Percentiles rank a stretch among this genome's conserved stretches.
Conservation (phyloP, 2,888 invertebrate genomes). For the Fragum sueziense region DNA sequence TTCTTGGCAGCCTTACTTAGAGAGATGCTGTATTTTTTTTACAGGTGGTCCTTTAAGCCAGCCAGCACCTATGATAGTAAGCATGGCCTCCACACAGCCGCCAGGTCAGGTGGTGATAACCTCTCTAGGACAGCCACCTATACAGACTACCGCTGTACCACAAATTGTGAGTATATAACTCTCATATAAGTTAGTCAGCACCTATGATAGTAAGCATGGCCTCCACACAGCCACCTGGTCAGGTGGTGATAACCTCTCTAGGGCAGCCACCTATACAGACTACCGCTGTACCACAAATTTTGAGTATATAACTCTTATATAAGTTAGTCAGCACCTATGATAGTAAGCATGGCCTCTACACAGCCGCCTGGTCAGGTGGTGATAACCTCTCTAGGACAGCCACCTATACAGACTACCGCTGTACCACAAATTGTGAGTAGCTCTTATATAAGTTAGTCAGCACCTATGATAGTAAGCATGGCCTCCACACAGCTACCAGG, state of each 20-base stretch:
- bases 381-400: constrained; percentile 36
- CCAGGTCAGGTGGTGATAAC: constrained; percentile 45
- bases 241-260: constrained; percentile 38
- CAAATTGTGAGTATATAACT: constrained; percentile 16
- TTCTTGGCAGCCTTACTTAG: too few species aligned
- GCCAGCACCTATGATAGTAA: constrained; percentile 42
- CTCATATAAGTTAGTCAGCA: neutral
- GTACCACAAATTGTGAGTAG: constrained; percentile 32
- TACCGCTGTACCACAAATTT: constrained; percentile 35
- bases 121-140: constrained; percentile 37
- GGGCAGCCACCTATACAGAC: constrained; percentile 42
- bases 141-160: constrained; percentile 42
- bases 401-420: constrained; percentile 40
- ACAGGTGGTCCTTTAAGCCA: constrained; percentile 38
- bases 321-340: too few species aligned
- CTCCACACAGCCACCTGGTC: constrained; percentile 42
- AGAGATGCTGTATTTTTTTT: neutral
- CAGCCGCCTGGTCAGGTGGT: neutral
- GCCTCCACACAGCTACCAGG: constrained; percentile 46
- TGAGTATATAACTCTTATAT: constrained; percentile 32
- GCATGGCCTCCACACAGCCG: constrained; percentile 49
- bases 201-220: constrained; percentile 50
- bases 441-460: constrained; percentile 24
- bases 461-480: constrained; percentile 51
- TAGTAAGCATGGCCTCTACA: too few species aligned